Percentiles rank a stretch among this genome's conserved stretches.
These are phyloP conservation scores for Guaruba guarouba DNA, from an alignment of 2,113 vertebrate species.

Conservation along the genomic window DNA sequence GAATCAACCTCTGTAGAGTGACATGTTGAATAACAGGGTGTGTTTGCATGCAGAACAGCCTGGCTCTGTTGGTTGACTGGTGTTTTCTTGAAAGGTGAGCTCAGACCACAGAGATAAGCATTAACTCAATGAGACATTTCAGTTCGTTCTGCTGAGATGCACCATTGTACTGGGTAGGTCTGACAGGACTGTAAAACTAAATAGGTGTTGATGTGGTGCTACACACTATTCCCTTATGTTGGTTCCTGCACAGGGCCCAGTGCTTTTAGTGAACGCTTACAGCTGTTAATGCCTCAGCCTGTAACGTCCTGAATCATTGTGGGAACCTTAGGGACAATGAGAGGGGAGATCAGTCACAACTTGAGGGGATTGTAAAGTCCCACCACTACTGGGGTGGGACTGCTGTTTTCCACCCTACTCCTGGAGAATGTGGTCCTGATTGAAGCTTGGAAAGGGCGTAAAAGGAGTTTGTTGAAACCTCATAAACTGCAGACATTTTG, in stretches of 20 bases:
- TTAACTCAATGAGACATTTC: conserved; percentile 5
- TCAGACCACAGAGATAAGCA: not conserved
- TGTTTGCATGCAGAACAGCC: not conserved
- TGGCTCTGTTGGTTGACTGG: not conserved
- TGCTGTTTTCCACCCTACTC: not conserved
- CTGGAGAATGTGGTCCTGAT: not conserved
- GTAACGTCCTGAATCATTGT: not conserved
- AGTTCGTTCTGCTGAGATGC: conserved; percentile 4
- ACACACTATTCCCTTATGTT: conserved; percentile 8
- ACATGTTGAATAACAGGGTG: not conserved
- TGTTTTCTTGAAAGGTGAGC: conserved; percentile 5
- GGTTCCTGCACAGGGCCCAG: not conserved
- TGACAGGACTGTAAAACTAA: conserved; percentile 4
- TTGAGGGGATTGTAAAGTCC: not conserved
- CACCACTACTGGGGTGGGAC: not conserved
- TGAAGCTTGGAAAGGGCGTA: not conserved
- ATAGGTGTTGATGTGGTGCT: not conserved
- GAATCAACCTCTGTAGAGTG: not conserved
- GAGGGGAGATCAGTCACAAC: not conserved
- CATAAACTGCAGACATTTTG: not conserved
- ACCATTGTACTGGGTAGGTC: not conserved
- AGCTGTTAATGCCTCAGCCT: conserved; percentile 7
- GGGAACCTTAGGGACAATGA: not conserved
- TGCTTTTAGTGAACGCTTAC: not conserved
- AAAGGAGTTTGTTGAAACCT: not conserved